Evolutionary conservation across 2,797 vertebrate species (phyloP), one percentile per base, ranked within the genome.

Genomic region (Lepus oiostolus): DNA sequence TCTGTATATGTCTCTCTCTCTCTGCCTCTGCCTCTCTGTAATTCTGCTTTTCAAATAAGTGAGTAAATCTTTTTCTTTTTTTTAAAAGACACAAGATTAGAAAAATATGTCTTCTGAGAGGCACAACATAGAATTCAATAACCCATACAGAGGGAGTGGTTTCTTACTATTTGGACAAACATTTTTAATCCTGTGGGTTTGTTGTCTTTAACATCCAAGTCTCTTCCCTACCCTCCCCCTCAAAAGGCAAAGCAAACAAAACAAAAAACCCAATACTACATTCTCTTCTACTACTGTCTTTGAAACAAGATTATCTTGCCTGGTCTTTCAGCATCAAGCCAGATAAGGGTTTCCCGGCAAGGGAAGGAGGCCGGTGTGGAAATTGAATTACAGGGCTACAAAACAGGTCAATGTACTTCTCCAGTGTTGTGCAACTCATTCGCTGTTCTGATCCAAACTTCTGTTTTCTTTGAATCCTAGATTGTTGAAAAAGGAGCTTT

Each of bases 321-420:
- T 82, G 52, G 47, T 81, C 26, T 90, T 88, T 90, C 62, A 80
- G 13, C 63, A 47, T 85, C 67, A 76, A 90, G 77, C 67, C 71
- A 79, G 22, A 67, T 70, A 77, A 82, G 52, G 52, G 80, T 81
- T 75, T 65, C 38, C 65, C 47, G 7, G 6, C 65, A n/a, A 93
- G 54, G 58, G 47, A 87, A 95, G 38, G 83, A 96, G 13, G 71
- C 67, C 65, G 52, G n/a, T 47, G 60, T 72, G 70, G 75, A 92
- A 94, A 88, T 19, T 50, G 70, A 94, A 85, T 89, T 91, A 94
- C 76, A 80, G 90, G 70, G 58, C 85, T 83, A 70, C 26, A 67
- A 38, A 90, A 82, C 16, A 32, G 94, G 92, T 32, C 58, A 38
- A 24, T 63, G 4, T 42, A 71, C 42, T 92, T 88, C 71, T 52